Evolutionary conservation across 2,797 vertebrate genomes (phyloP), one percentile per base, ranked within the genome.

Genomic region (Echiichthys vipera): DNA sequence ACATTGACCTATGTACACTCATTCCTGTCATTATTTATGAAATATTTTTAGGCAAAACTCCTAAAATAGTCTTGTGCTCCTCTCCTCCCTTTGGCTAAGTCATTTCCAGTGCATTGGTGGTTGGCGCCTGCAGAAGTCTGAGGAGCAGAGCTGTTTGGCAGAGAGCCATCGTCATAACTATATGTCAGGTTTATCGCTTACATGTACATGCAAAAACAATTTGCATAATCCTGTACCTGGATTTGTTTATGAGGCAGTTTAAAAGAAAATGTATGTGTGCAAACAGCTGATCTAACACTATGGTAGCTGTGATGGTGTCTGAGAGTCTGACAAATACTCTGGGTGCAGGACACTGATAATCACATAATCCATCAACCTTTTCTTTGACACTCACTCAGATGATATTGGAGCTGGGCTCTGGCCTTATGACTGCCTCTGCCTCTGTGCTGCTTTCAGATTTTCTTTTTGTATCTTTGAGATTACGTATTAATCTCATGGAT

Each of bases 11-110:
- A 43, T 65, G 51, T 54, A 43, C 80, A 81, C 73, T 80, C 86
- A 83, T 91, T 90, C 74, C 68, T 91, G 80, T 85, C 88, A 81
- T 91, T 92, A 93, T 94, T 92, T 84, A 87, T 89, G 67, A 84
- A 89, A 90, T 88, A 78, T 92, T 87, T 93, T 91, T 82, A 83
- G 72, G 87, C 78, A 72, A n/a, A 89, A 84, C 72, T 88, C 91
- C 85, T 84, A 92, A 92, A 93, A 93, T 89, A 88, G 90, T 84
- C 78, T 55, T 78, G 54, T 53, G 27, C 65, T 73, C 40, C 55
- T 63, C 68, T 76, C 84, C 83, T 84, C 83, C 77, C 69, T 71
- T 85, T 71, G 77, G 77, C 77, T 69, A 74, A 85, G 80, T 87
- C 84, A 85, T 90, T 88, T 90, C 80, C 80, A 84, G 80, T 79